Base-by-base conservation (phyloP, 2,797 vertebrate genomes). In the Tauraco hartlaubi region DNA sequence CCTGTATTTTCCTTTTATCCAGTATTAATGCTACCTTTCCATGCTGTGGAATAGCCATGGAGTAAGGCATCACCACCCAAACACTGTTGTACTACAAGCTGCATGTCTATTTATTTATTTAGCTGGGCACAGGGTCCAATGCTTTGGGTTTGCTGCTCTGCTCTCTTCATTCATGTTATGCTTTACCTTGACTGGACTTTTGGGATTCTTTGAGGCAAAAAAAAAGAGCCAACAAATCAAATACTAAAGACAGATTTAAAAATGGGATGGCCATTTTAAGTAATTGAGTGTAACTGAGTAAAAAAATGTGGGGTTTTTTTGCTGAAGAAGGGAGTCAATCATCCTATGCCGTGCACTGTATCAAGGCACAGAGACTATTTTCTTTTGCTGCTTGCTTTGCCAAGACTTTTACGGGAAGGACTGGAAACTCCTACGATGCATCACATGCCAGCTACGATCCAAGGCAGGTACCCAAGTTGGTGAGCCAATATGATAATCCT, bases 401-500 rank as follows among this genome's bases (percentile, higher is more conserved):
- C 85, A 79, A 88, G 63, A 49, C 21, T 48, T 79, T 92, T 85
- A 20, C 0, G 7, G 89, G 88, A 90, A 92, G 37, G 56, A 15
- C 66, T 74, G 90, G 89, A 88, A 91, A 82, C 23, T 95, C 73
- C 69, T 84, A 7, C 3, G 91, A 73, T 46, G 39, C 79, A 82
- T 84, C 73, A 69, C 61, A 75, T 0, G 0, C 19, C 82, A 71
- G 81, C 83, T 73, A 10, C 5, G 22, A 82, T 41, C 75, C 67
- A 33, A 62, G 79, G 71, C 73, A 95, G 91, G 92, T 94, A 79
- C 37, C 69, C 63, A 31, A 54, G 39, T 0, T 52, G 54, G 54
- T 64, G 75, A 94, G 87, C 84, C 87, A 96, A 9, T 12, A 72
- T 15, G 39, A 75, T 72, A 90, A 96, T 86, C 66, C 82, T 37